Conservation (phyloP, 2,888 invertebrate species). For the Ornithoptera alexandrae region DNA sequence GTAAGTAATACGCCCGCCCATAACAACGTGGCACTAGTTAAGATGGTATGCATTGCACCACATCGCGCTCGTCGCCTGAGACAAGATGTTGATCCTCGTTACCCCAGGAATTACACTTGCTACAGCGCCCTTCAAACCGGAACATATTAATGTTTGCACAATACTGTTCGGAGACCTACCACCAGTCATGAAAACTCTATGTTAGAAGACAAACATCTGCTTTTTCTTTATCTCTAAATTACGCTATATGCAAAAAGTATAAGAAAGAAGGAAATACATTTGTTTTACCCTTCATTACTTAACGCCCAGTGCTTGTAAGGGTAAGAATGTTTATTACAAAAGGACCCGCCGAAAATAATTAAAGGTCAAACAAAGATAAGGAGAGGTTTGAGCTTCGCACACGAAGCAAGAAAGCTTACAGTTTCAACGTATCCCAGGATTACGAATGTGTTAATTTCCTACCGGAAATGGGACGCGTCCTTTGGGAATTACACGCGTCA, state of each 20-base stretch:
- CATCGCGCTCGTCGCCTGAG: too few species aligned
- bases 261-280: not conserved
- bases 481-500: conserved; percentile 8
- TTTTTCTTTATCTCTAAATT: not conserved
- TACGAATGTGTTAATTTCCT: conserved; percentile 28
- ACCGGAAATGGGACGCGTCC: conserved; percentile 8
- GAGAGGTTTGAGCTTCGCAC: conserved; percentile 6
- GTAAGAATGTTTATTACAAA: conserved; percentile 3
- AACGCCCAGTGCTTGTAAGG: not conserved
- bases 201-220: too few species aligned
- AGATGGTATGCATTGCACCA: too few species aligned
- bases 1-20: too few species aligned
- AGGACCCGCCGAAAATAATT: conserved; percentile 8
- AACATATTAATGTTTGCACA: too few species aligned
- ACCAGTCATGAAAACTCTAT: too few species aligned
- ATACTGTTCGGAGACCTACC: too few species aligned
- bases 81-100: too few species aligned
- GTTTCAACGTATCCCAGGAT: conserved; percentile 14
- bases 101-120: too few species aligned
- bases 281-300: conserved; percentile 3
- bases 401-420: conserved; percentile 4
- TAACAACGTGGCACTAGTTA: too few species aligned
- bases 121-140: too few species aligned
- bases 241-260: not conserved
- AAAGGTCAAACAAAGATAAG: conserved; percentile 16